These are phyloP conservation scores for Amblyraja radiata DNA, from an alignment of 2,797 vertebrate species.

Conservation along the genomic window DNA sequence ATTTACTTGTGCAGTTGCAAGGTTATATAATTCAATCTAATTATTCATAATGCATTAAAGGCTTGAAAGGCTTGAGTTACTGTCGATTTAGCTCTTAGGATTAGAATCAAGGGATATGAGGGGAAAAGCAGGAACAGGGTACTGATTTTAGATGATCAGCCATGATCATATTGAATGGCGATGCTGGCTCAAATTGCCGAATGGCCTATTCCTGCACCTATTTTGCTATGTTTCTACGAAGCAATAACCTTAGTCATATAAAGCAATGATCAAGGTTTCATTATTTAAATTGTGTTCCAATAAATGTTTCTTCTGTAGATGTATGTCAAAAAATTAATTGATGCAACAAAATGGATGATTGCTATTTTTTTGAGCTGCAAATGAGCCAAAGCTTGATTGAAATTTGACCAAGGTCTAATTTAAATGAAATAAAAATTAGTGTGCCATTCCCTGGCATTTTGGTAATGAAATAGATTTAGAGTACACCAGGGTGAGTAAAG, in stretches of 20 bases:
- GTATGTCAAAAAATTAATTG: neutral
- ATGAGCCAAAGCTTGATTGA: neutral
- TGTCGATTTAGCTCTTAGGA: too few relatives aligned
- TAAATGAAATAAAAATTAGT: neutral
- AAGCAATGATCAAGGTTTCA: neutral
- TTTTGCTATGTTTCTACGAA: neutral
- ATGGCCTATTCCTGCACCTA: too few relatives aligned
- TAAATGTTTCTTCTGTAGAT: neutral
- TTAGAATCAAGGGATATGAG: too few relatives aligned
- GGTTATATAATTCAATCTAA: neutral
- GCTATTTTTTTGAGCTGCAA: neutral
- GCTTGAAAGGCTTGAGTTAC: neutral
- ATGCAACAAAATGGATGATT: neutral
- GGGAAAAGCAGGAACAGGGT: too few relatives aligned
- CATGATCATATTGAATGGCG: too few relatives aligned
- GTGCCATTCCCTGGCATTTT: neutral
- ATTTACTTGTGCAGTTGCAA: neutral
- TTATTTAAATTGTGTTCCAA: neutral
- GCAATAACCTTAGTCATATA: neutral
- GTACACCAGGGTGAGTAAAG: neutral
- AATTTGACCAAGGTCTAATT: neutral
- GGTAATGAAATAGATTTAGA: neutral
- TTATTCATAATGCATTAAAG: neutral
- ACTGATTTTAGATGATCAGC: too few relatives aligned
- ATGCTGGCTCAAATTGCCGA: too few relatives aligned